Percentiles rank a stretch among this genome's conserved stretches.
Evolutionary conservation across 2,888 invertebrate genomes (phyloP).

Genomic region (Leptopilina syphax): DNA sequence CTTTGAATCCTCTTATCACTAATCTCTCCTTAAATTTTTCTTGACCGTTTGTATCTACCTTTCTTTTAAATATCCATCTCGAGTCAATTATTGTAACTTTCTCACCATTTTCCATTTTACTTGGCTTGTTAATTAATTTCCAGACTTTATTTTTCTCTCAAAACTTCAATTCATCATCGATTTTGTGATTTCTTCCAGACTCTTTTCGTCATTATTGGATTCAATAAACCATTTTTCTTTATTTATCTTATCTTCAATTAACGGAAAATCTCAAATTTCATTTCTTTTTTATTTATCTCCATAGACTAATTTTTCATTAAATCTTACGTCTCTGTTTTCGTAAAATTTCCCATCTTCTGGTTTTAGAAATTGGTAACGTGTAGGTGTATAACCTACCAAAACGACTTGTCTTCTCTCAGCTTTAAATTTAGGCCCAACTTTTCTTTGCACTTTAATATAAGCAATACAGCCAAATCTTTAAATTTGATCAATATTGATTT

Average conservation of each 20-base stretch:
- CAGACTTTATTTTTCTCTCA: too few relatives aligned
- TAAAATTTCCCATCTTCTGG: background rate
- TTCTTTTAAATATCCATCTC: conserved; percentile 35
- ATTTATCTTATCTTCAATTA: background rate
- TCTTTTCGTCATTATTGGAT: conserved; percentile 30
- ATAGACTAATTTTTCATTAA: background rate
- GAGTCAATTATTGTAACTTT: too few relatives aligned
- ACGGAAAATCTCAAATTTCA: background rate
- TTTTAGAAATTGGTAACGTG: background rate
- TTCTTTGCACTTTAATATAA: background rate
- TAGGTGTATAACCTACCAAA: conserved; percentile 28
- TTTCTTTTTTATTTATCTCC: background rate
- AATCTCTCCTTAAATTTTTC: conserved; percentile 41
- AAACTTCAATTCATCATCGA: background rate
- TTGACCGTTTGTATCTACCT: conserved; percentile 19
- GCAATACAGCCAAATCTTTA: conserved; percentile 45
- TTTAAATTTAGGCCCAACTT: background rate
- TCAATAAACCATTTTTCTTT: conserved; percentile 42
- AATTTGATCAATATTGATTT: conserved; percentile 45
- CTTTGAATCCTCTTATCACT: too few relatives aligned
- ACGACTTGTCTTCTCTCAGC: conserved; percentile 7
- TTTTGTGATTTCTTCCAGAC: conserved; percentile 11
- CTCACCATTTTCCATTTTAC: too few relatives aligned
- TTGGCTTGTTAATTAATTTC: too few relatives aligned
- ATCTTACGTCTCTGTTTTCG: conserved; percentile 18